Base-by-base conservation (phyloP, 2,888 invertebrate species). In the Miltochrista miniata region DNA sequence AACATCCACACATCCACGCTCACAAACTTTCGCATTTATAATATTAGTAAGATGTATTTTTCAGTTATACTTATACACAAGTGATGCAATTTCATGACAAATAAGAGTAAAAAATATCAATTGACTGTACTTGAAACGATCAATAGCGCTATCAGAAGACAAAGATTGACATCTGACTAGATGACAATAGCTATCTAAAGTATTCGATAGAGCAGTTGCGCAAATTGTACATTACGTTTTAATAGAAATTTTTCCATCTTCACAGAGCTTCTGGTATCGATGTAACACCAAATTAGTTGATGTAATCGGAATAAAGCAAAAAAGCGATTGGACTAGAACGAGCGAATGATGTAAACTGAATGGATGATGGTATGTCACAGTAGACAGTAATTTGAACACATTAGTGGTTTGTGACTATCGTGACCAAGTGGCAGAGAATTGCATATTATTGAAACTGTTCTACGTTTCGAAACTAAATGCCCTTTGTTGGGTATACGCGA, bases 251-350 rank as follows among this genome's bases (percentile, higher is more conserved):
- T 76, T 72, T 72, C 67, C 70, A 81, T 77, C 74, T 71, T 78
- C 53, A 61, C 65, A 72, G 64, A 70, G 66, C 68, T 67, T 71
- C 74, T 71, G 71, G 69, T 76, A 76, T 74, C 77, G 78, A 81
- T 83, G 80, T 81, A 82, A 84, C 71, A 76, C 72, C 51, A 81
- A 84, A 83, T 81, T 74, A 78, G 78, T 77, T 83, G 80, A 78
- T 81, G 85, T 81, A 84, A 84, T 79, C 76, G 72, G 73, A 79
- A 79, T 79, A 79, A 76, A 66, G 71, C 72, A 78, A 82, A 80
- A 68, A 79, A 76, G 70, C 59, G 71, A 76, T 77, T 72, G 76
- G 71, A 74, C 69, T 74, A 68, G 72, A 79, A 72, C 68, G 64
- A 71, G 59, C 56, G 46, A 64, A 72, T 84, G 78, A 79, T 70